Base-by-base conservation (phyloP, 2,797 vertebrate genomes). In the Xenopus petersii region DNA sequence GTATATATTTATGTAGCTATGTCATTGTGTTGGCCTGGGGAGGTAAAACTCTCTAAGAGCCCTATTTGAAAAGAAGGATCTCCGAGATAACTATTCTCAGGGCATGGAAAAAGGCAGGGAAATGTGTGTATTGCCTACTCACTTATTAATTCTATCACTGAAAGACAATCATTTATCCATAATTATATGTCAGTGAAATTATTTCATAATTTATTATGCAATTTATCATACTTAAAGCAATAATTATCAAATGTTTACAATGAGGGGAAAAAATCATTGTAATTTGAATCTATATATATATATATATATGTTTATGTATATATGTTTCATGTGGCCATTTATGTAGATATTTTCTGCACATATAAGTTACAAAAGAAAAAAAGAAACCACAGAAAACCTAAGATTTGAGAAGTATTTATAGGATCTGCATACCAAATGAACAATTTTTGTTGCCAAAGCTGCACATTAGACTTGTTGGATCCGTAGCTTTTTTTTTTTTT, bases 151-250 rank as follows among this genome's bases (percentile, higher is more conserved):
- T 47, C 26, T 75, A 64, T 76, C 91, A 91, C 85, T 88, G 86
- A 89, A 86, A 94, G 95, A 98, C 95, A 97, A 95, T 97, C 94
- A 88, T 83, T 77, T 91, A 91, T 86, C 85, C 89, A 84, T 93
- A 91, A 94, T 91, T 94, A 92, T 89, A 90, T 90, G 94, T 92
- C 86, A 88, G 80, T 90, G 92, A 89, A 93, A 93, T 86, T 93
- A 86, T 91, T 94, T 93, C 87, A 88, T 94, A 91, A 93, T 97
- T 98, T 99, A 99, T 99, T 98, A 94, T 91, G 88, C 91, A 92
- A 91, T 90, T 91, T 91, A 89, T 87, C 87, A 90, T 93, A 92
- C 86, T 88, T 87, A 92, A 93, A 94, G 94, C 94, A 95, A 95
- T 94, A 95, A 91, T 90, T 93, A 89, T 90, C 93, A 85, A 92